These are phyloP conservation scores for Agrochola lota DNA, from an alignment of 2,888 invertebrate species.

Conservation along the genomic window DNA sequence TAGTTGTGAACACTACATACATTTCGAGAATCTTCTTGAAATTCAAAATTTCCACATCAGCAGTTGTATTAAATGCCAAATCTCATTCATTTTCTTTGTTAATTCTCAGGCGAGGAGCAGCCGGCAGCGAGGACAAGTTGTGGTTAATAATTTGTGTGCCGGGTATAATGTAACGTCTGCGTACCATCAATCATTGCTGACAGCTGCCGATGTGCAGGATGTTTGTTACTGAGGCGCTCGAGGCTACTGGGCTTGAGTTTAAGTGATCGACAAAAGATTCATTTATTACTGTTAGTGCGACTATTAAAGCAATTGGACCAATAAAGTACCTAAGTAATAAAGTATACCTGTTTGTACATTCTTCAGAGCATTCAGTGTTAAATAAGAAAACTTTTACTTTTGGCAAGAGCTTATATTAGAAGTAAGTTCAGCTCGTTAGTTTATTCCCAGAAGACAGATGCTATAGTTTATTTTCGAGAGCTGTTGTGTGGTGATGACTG, in stretches of 20 bases:
- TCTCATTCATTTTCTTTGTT: constrained; percentile 8
- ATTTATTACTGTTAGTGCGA: constrained; percentile 17
- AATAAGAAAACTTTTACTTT: neutral
- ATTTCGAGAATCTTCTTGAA: neutral
- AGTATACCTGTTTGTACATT: neutral
- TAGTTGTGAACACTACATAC: neutral
- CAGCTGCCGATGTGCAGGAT: constrained; percentile 60
- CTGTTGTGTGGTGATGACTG: neutral
- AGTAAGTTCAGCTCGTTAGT: neutral
- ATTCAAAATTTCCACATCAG: neutral
- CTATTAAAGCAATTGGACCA: neutral
- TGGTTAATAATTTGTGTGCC: constrained; percentile 53
- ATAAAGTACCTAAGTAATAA: neutral
- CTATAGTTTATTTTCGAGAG: neutral
- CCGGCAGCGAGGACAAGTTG: constrained; percentile 12
- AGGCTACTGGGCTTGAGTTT: constrained; percentile 50
- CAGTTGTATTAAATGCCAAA: constrained; percentile 4
- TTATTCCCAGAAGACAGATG: neutral
- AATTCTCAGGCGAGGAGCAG: neutral
- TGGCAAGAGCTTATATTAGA: neutral
- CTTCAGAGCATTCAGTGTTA: no score
- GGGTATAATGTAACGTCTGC: constrained; percentile 53
- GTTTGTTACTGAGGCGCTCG: constrained; percentile 57
- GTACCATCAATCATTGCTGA: constrained; percentile 59
- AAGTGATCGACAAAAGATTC: constrained; percentile 38